Conservation (phyloP, 2,888 invertebrate genomes). For the Eupithecia pulchellata region DNA sequence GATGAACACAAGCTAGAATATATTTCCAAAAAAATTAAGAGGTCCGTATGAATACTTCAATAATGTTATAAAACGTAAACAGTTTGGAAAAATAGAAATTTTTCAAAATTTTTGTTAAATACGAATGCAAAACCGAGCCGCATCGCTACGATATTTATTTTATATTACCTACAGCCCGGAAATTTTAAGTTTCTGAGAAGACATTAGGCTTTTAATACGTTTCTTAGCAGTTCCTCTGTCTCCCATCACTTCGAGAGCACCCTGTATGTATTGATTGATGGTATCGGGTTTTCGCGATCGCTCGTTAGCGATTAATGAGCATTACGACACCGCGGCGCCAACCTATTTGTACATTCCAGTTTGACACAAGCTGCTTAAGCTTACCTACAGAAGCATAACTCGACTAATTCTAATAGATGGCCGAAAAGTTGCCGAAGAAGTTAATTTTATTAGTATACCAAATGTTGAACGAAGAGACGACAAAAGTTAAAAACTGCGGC, state of each 20-base stretch:
- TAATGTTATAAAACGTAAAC: too few relatives aligned
- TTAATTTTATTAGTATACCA: too few relatives aligned
- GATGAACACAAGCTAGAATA: too few relatives aligned
- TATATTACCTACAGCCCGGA: too few relatives aligned
- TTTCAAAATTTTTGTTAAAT: too few relatives aligned
- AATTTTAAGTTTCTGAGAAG: neutral
- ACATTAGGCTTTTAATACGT: neutral
- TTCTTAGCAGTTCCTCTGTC: neutral
- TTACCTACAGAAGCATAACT: conserved; percentile 8
- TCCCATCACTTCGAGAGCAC: conserved; percentile 30
- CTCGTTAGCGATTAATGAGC: conserved; percentile 53
- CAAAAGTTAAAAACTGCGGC: too few relatives aligned
- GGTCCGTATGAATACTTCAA: too few relatives aligned
- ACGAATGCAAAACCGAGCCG: too few relatives aligned
- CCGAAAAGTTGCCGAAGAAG: neutral
- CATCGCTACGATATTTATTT: too few relatives aligned
- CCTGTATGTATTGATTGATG: conserved; percentile 60
- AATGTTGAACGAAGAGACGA: too few relatives aligned
- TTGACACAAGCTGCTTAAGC: neutral
- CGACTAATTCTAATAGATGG: neutral
- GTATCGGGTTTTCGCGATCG: conserved; percentile 51
- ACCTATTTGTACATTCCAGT: conserved; percentile 28
- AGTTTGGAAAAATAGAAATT: too few relatives aligned
- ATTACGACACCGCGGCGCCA: conserved; percentile 33
- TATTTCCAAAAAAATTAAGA: too few relatives aligned